Conservation (phyloP, 2,888 invertebrate species). For the Macrostomum cliftonense region DNA sequence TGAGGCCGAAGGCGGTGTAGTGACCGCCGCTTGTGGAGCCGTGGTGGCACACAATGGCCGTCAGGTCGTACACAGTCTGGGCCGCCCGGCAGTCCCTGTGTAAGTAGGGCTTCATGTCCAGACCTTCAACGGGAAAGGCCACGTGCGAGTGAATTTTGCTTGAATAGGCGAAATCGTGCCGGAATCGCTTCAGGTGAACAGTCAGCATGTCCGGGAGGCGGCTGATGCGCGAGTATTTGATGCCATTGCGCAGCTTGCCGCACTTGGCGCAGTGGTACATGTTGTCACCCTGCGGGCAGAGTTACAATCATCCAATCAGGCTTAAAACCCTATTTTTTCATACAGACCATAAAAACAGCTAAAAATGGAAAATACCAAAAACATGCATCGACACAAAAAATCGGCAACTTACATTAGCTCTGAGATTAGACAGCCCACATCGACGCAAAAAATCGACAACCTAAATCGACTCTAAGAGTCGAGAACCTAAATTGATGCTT, state of each 20-base stretch:
- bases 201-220: constrained; percentile 66
- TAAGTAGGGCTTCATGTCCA: constrained; percentile 75
- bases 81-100: constrained; percentile 42
- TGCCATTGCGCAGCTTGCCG: constrained; percentile 52
- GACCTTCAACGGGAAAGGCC: constrained; percentile 69
- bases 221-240: constrained; percentile 77
- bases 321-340: too few species aligned
- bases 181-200: constrained; percentile 83
- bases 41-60: constrained; percentile 84
- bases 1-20: constrained; percentile 77
- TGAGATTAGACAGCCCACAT: too few species aligned
- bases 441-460: too few species aligned
- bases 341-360: too few species aligned
- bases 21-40: constrained; percentile 80
- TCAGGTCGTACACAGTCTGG: constrained; percentile 57
- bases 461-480: too few species aligned
- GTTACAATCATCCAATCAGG: too few species aligned
- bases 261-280: constrained; percentile 69
- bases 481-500: too few species aligned
- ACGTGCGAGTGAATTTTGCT: constrained; percentile 80
- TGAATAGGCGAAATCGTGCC: constrained; percentile 83
- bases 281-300: constrained; percentile 53
- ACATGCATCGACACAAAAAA: too few species aligned
- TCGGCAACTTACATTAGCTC: too few species aligned
- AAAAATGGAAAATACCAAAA: too few species aligned